Evolutionary conservation across 2,113 vertebrate genomes (phyloP).

Genomic region (Prionailurus viverrinus): DNA sequence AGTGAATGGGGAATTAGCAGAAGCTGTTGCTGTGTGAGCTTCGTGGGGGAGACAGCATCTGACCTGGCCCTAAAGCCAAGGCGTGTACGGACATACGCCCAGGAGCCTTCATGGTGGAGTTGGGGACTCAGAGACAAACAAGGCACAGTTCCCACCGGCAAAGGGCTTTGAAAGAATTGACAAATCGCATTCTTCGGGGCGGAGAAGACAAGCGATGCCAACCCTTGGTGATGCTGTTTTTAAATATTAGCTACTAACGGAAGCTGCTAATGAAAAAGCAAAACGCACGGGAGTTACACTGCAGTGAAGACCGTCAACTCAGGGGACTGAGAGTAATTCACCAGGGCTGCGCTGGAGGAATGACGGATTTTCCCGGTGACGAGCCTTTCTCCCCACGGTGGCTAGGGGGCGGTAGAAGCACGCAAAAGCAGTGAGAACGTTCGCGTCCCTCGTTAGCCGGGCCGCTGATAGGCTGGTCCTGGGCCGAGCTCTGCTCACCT

Average conservation of each 20-base stretch:
- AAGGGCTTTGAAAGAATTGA: neutral
- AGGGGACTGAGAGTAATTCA: neutral
- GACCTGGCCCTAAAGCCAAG: neutral
- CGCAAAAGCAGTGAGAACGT: neutral
- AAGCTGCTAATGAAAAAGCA: neutral
- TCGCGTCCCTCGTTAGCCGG: fast-evolving
- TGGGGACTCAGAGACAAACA: neutral
- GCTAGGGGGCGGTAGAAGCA: conserved; percentile 66
- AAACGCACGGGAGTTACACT: fast-evolving
- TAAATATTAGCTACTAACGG: neutral
- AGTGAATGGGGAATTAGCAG: neutral
- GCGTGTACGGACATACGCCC: fast-evolving
- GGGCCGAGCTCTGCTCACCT: neutral
- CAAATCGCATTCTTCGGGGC: neutral
- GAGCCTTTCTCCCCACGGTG: neutral
- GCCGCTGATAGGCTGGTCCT: neutral
- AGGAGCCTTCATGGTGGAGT: neutral
- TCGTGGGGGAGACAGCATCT: neutral
- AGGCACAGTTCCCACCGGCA: neutral
- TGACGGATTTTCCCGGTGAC: neutral
- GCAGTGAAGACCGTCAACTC: neutral
- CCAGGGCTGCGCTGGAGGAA: neutral
- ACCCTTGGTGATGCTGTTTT: neutral
- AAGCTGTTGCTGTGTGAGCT: neutral
- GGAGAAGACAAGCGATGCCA: neutral